phyloP scores from a whole-genome alignment of 2,113 vertebrate genomes.

The Apteryx mantelli region DNA sequence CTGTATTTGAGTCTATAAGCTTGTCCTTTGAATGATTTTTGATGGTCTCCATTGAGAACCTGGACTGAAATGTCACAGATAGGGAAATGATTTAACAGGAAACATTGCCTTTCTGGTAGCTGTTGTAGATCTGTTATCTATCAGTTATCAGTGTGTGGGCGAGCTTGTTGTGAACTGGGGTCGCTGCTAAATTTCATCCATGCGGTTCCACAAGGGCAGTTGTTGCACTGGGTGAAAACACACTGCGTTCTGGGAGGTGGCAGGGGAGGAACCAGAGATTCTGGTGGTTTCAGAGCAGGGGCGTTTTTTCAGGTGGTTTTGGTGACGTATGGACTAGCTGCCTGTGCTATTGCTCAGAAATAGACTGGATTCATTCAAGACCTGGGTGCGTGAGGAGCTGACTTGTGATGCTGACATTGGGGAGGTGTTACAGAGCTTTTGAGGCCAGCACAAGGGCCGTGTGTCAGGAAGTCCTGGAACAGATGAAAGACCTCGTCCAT shows the following conservation, averaged over 20 bases:
- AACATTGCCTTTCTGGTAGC: not conserved
- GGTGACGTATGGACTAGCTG: not conserved
- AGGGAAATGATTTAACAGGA: not conserved
- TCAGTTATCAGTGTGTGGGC: no score
- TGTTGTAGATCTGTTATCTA: not conserved
- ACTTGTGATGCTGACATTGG: not conserved
- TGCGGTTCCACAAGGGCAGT: not conserved
- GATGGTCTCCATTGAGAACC: not conserved
- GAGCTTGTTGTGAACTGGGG: no score
- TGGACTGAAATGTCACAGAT: not conserved
- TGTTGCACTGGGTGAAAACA: not conserved
- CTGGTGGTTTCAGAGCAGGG: not conserved
- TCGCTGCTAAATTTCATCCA: no score
- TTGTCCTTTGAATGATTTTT: not conserved
- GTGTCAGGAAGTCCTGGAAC: no score
- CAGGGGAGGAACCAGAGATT: not conserved
- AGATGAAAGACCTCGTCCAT: not conserved
- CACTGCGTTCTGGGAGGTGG: not conserved
- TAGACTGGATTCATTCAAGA: fast-evolving
- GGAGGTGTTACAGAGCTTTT: not conserved
- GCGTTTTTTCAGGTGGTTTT: not conserved
- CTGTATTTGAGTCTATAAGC: not conserved
- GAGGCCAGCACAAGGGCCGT: fast-evolving
- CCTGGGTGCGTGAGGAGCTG: fast-evolving
- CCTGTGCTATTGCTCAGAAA: not conserved